phyloP scores from a whole-genome alignment of 2,113 vertebrate species.

The Ellobius talpinus region DNA sequence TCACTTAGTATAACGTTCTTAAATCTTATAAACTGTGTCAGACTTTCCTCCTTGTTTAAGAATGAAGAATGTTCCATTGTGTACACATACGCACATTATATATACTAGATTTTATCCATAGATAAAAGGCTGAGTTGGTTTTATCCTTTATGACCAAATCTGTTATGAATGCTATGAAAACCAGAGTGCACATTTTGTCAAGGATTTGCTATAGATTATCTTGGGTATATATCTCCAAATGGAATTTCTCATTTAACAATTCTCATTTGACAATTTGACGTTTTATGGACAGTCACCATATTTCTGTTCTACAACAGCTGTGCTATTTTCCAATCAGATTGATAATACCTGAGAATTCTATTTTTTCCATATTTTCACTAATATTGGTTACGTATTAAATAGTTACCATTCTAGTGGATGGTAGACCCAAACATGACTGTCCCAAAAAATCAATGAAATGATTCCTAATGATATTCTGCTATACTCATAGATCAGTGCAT shows the following conservation, averaged over 20 bases:
- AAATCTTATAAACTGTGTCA: background rate
- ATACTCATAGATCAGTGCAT: background rate
- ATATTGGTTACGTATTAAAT: background rate
- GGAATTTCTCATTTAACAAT: slow-evolving; percentile 19
- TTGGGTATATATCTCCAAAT: background rate
- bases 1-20: background rate
- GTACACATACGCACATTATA: too few relatives aligned
- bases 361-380: slow-evolving; percentile 16
- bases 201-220: background rate
- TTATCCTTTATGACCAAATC: background rate
- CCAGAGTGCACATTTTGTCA: background rate
- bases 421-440: background rate
- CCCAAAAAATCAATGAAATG: background rate
- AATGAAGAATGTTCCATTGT: background rate
- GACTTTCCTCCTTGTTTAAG: slow-evolving; percentile 32
- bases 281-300: background rate
- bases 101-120: background rate
- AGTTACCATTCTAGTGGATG: background rate
- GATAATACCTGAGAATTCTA: background rate
- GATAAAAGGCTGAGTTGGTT: background rate
- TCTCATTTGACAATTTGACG: background rate
- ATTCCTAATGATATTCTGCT: background rate
- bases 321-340: background rate
- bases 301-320: background rate
- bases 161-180: slow-evolving; percentile 19